phyloP scores from a whole-genome alignment of 2,113 vertebrate species.

The Campylomormyrus tamandua region DNA sequence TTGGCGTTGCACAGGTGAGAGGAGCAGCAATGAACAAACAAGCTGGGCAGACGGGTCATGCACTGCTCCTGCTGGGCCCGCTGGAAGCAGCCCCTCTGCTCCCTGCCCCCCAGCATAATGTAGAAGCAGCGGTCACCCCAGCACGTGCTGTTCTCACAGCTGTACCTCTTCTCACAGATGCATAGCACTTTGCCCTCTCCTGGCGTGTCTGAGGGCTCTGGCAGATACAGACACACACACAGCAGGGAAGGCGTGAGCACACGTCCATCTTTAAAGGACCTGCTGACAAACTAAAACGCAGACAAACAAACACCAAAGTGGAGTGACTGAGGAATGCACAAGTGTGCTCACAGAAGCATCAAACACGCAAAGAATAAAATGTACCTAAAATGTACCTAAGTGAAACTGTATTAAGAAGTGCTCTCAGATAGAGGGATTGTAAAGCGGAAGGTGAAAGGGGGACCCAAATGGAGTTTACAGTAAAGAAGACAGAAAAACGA shows the following conservation, averaged over 20 bases:
- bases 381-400: background rate
- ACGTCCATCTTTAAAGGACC: background rate
- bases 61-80: conserved; percentile 39
- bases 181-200: conserved; percentile 40
- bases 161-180: conserved; percentile 45
- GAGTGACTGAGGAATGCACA: background rate
- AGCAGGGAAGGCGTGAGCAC: background rate
- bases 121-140: conserved; percentile 51
- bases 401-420: background rate
- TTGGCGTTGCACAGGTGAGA: conserved; percentile 55
- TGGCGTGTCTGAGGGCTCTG: conserved; percentile 24
- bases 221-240: conserved; percentile 5
- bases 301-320: background rate
- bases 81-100: conserved; percentile 54
- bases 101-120: background rate
- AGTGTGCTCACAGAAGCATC: background rate
- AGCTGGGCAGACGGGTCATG: background rate
- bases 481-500: background rate
- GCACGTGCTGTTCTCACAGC: conserved; percentile 47
- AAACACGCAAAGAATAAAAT: background rate
- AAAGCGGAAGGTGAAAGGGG: background rate
- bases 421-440: background rate
- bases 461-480: background rate
- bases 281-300: background rate
- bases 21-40: conserved; percentile 57